Base-by-base conservation (phyloP, 2,888 invertebrate genomes). In the Eilema griseolum region DNA sequence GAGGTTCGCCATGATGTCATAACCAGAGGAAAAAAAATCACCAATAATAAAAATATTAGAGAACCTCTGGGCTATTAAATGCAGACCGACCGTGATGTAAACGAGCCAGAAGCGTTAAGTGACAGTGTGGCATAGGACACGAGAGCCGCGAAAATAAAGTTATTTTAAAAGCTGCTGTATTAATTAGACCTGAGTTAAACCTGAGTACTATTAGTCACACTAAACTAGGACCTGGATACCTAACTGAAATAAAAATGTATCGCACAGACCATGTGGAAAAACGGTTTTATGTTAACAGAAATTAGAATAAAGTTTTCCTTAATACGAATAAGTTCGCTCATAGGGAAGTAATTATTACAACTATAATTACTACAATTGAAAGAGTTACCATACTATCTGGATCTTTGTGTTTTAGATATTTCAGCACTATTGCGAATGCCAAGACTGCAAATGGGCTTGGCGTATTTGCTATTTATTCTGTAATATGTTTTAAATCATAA, bases 41-140 rank as follows among this genome's bases (percentile, higher is more conserved):
- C 92, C 92, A 90, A 93, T 95, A 94, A 95, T 94, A 93, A 94
- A 94, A 95, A 94, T 95, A 94, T 94, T 92, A 92, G 90, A 87
- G 89, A 89, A 90, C 93, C 91, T 89, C 87, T 86, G 86, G 83
- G 92, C 94, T 91, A 93, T 95, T 94, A 94, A 94, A 92, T 89
- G 94, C 95, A 95, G 94, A 89, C 93, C 91, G 92, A 87, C 88
- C 89, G 92, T 93, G 92, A 92, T 92, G 94, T 94, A 93, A 92
- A 90, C 89, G 86, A 86, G 83, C 85, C 85, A 84, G 85, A 78
- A 87, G 87, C 86, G 85, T 75, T 80, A 76, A 75, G 83, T 83
- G 76, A 60, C 68, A 76, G 76, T 69, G 71, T 66, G 77, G 78
- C n/a, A 72, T 57, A 74, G 74, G 76, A 69, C 73, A 76, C 65